Conservation (phyloP, 2,888 invertebrate species). For the Trypoxylon attenuatum region DNA sequence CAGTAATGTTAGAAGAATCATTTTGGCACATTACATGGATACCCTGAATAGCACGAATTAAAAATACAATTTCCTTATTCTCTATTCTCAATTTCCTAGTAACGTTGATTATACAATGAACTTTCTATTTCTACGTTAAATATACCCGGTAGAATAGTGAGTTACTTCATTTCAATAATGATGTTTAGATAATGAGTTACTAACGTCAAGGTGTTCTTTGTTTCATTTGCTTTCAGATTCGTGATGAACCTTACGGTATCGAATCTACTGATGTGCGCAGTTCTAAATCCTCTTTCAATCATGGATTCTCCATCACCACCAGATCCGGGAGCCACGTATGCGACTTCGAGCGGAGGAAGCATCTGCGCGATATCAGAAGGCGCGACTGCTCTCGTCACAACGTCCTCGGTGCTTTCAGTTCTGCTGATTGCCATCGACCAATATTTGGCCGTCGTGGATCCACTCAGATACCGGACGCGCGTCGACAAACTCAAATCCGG, state of each 20-base stretch:
- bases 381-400: slow-evolving; percentile 78
- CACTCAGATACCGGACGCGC: slow-evolving; percentile 79
- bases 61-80: too few relatives aligned
- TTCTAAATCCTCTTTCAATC: slow-evolving; percentile 75
- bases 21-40: too few relatives aligned
- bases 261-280: slow-evolving; percentile 77
- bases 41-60: too few relatives aligned
- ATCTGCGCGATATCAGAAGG: slow-evolving; percentile 79
- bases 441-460: slow-evolving; percentile 81
- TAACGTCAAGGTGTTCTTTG: too few relatives aligned
- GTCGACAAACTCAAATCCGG: slow-evolving; percentile 76
- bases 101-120: too few relatives aligned
- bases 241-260: slow-evolving; percentile 80
- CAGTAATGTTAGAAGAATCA: too few relatives aligned
- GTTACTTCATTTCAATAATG: too few relatives aligned
- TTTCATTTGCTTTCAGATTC: slow-evolving; percentile 78
- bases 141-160: too few relatives aligned
- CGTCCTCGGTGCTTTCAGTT: slow-evolving; percentile 80
- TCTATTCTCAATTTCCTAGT: too few relatives aligned
- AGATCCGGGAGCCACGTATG: slow-evolving; percentile 62
- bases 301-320: slow-evolving; percentile 76
- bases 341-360: slow-evolving; percentile 66
- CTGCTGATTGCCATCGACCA: slow-evolving; percentile 81
- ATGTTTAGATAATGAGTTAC: too few relatives aligned
- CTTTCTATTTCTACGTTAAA: too few relatives aligned